Evolutionary conservation across 37 sponge, comb jelly and placozoan genomes (phyloP), one percentile per base, ranked within the genome.

Genomic region (Spongia lamella): DNA sequence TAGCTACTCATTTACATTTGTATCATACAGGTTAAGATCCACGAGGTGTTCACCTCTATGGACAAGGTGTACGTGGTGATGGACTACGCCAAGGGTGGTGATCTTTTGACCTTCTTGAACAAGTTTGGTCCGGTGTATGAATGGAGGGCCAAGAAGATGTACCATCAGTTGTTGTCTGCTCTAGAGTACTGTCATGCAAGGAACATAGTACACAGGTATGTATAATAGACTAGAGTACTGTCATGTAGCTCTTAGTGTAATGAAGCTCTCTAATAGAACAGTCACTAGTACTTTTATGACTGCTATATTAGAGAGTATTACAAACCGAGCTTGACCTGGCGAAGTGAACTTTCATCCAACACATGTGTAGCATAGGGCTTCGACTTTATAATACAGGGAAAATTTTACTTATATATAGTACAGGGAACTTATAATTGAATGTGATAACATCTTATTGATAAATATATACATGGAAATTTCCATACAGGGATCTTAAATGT

Each of bases 91-190:
- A 82, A 85, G 51, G 88, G 88, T 63, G 96, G 96, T 1, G 96
- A 96, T 57, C 85, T 96, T 2, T 82, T 96, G 58, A 90, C 91
- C 53, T 96, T 85, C 84, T 86, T 96, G 75, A 94, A 94, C 78
- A 40, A 68, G 20, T 58, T 89, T 6, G 38, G 79, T 9, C 56
- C 62, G 13, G 60, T 96, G 17, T 80, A 78, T 25, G 96, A 96
- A 58, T 60, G 83, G 1, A 92, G 91, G 34, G 86, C 90, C 7
- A 76, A 83, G 21, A 66, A 50, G 40, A 37, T 90, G 57, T 86
- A 89, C 61, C n/a, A 55, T 0, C 90, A 91, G 68, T 76, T 91
- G 33, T 30, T 67, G 7, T 47, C 58, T 32, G 96, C 77, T 0
- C 58, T 96, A 20, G 72, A 86, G 11, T 81, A 78, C 61, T 85